Conservation (phyloP, 2,797 vertebrate genomes). For the Nannoperca obscura region DNA sequence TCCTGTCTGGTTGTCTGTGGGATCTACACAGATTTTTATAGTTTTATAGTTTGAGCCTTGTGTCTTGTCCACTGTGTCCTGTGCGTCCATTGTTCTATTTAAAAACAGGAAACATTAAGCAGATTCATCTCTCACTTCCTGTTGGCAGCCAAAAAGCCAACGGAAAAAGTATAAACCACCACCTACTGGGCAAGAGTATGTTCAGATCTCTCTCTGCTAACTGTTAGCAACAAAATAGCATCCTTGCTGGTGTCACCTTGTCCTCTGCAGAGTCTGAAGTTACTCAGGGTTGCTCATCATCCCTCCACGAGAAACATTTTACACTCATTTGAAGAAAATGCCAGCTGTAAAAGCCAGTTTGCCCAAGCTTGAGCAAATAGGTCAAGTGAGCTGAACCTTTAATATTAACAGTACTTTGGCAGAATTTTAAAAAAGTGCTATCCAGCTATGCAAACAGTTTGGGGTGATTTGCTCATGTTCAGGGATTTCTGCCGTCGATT, state of each 20-base stretch:
- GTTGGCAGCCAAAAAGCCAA: background rate
- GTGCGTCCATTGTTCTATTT: background rate
- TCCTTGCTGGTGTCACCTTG: background rate
- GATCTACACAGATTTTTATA: background rate
- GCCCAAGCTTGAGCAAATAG: background rate
- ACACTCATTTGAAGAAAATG: background rate
- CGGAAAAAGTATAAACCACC: background rate
- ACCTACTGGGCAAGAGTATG: too few relatives aligned
- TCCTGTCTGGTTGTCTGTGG: background rate
- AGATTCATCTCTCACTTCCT: background rate
- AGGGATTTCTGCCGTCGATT: background rate
- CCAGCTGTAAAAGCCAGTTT: background rate
- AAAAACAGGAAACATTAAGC: background rate
- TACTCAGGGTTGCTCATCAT: background rate
- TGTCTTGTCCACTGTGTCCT: background rate
- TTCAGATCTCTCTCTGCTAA: background rate
- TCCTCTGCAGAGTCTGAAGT: background rate
- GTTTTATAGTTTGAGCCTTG: background rate
- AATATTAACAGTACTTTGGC: background rate
- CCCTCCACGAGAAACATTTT: background rate
- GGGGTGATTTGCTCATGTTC: background rate
- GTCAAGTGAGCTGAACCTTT: background rate
- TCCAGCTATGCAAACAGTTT: background rate
- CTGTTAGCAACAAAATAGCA: background rate
- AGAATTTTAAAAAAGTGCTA: background rate